A percentile compares a stretch with the other conserved stretches of the same genome.
These are phyloP conservation scores for Epizoanthus ramosus DNA, from an alignment of 92 coral and sea anemone species.

Conservation along the genomic window DNA sequence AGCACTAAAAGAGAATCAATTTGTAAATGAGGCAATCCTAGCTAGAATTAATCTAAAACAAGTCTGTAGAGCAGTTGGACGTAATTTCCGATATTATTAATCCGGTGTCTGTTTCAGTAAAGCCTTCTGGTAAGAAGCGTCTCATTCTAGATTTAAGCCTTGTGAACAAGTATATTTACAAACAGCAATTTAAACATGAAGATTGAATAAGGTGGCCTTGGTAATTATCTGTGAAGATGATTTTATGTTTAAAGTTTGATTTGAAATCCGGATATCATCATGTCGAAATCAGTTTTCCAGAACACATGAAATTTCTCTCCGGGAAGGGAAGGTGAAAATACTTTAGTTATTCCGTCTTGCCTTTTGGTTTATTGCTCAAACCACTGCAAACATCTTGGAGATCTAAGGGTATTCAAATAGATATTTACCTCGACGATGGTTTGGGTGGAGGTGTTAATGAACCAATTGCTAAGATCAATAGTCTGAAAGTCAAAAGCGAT, in stretches of 20 bases:
- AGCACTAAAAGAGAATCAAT: conserved; percentile 30
- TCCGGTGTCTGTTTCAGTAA: conserved; percentile 54
- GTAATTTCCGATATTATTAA: conserved; percentile 23
- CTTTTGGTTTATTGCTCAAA: conserved; percentile 34
- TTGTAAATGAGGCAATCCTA: conserved; percentile 44
- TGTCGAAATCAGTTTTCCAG: conserved; percentile 6
- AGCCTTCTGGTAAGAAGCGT: conserved; percentile 50
- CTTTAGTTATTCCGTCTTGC: conserved; percentile 29
- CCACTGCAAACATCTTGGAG: conserved; percentile 33
- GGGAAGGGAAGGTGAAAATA: conserved; percentile 9
- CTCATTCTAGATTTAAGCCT: conserved; percentile 36
- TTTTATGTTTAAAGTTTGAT: conserved; percentile 41
- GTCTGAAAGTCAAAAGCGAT: conserved; percentile 35
- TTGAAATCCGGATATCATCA: conserved; percentile 11
- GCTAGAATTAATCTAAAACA: conserved; percentile 22
- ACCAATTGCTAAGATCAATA: conserved; percentile 38
- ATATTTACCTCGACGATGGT: conserved; percentile 44
- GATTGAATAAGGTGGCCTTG: conserved; percentile 33
- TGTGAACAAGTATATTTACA: conserved; percentile 27
- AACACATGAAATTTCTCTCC: conserved; percentile 21
- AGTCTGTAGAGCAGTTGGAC: conserved; percentile 40
- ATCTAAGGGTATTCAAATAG: conserved; percentile 48
- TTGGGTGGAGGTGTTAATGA: conserved; percentile 35
- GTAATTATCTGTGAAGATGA: conserved; percentile 24
- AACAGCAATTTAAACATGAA: conserved; percentile 57